Conservation (phyloP, 2,797 vertebrate species). For the Coregonus suidteri region DNA sequence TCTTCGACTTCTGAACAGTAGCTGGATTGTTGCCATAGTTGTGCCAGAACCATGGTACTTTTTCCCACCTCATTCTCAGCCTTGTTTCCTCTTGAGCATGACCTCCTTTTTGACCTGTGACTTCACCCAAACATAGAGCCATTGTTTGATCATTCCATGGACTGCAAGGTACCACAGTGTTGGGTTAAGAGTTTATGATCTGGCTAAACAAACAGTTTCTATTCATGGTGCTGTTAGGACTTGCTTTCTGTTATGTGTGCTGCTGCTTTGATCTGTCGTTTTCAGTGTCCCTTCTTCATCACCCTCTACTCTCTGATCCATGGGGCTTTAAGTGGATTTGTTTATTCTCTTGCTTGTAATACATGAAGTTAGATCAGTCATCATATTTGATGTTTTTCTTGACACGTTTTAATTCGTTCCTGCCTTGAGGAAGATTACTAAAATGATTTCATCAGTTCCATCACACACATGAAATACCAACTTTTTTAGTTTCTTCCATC, state of each 20-base stretch:
- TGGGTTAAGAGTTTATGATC: neutral
- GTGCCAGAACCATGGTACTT: slow-evolving; percentile 49
- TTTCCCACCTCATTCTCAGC: neutral
- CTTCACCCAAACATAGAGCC: slow-evolving; percentile 48
- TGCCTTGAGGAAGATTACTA: neutral
- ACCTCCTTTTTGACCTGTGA: slow-evolving; percentile 52
- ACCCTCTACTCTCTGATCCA: neutral
- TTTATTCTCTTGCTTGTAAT: neutral
- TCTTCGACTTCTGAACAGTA: slow-evolving; percentile 27
- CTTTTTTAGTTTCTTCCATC: neutral
- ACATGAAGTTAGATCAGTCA: neutral
- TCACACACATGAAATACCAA: neutral
- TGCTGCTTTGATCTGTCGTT: neutral
- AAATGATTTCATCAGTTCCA: neutral
- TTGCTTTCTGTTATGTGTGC: neutral
- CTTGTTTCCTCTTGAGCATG: slow-evolving; percentile 45
- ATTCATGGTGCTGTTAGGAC: slow-evolving; percentile 1
- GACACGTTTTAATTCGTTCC: neutral
- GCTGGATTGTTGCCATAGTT: slow-evolving; percentile 52
- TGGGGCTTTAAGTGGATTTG: neutral
- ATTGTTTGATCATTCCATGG: slow-evolving; percentile 48
- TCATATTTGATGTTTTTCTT: neutral
- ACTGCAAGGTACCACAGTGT: slow-evolving; percentile 9
- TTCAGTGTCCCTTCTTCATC: neutral
- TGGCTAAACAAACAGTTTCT: neutral